A percentile compares a stretch with the other conserved stretches of the same genome.
These are phyloP conservation scores for Mesodorylaimus sp. DNA, from an alignment of 2,888 invertebrate genomes.

Conservation along the genomic window DNA sequence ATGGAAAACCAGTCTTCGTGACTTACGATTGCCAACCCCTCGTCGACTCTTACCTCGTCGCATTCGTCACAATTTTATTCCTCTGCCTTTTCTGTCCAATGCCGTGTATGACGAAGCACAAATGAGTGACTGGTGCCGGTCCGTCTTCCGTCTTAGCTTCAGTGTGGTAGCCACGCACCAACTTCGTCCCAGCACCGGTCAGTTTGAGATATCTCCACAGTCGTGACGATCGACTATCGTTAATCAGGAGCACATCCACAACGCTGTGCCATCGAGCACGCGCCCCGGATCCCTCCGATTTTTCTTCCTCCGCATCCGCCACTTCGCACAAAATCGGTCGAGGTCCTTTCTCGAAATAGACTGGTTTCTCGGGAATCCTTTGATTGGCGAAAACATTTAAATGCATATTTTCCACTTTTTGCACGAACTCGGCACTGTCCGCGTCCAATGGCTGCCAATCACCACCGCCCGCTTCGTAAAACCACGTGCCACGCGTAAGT, in stretches of 20 bases:
- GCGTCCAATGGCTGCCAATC: slow-evolving; percentile 46
- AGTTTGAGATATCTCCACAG: slow-evolving; percentile 9
- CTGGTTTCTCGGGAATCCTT: slow-evolving; percentile 21
- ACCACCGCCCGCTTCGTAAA: slow-evolving; percentile 44
- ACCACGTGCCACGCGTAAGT: slow-evolving; percentile 47
- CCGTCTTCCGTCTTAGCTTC: slow-evolving; percentile 43
- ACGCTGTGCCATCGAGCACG: too few species aligned
- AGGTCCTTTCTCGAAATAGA: slow-evolving; percentile 23
- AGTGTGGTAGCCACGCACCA: slow-evolving; percentile 42
- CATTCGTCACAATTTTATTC: slow-evolving; percentile 38
- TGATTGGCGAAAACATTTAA: slow-evolving; percentile 40
- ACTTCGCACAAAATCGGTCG: slow-evolving; percentile 22
- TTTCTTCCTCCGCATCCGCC: neutral
- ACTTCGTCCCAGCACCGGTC: slow-evolving; percentile 37
- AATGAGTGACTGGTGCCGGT: slow-evolving; percentile 45
- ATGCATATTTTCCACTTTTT: slow-evolving; percentile 45
- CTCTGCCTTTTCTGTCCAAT: slow-evolving; percentile 52
- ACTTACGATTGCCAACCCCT: too few species aligned
- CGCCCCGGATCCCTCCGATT: too few species aligned
- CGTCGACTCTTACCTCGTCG: slow-evolving; percentile 10
- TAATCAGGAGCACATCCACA: too few species aligned
- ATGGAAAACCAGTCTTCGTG: too few species aligned
- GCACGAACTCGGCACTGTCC: slow-evolving; percentile 40
- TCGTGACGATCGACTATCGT: neutral
- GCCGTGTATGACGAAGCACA: slow-evolving; percentile 52